These are phyloP conservation scores for Urosaurus nigricauda DNA, from an alignment of 2,797 vertebrate genomes.

Conservation along the genomic window DNA sequence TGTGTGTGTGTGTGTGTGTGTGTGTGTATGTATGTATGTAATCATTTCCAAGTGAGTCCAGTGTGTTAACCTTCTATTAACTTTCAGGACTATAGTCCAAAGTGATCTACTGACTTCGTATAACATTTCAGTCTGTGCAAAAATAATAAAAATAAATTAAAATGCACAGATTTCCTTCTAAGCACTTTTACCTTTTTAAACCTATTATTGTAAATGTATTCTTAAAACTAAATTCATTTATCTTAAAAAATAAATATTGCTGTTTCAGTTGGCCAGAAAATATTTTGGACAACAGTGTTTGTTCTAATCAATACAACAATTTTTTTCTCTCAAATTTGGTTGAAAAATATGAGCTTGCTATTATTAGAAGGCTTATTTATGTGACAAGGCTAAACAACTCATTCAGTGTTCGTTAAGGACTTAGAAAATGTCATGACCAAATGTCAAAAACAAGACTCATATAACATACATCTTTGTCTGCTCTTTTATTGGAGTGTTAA, in stretches of 20 bases:
- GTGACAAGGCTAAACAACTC: slow-evolving; percentile 46
- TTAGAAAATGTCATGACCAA: slow-evolving; percentile 54
- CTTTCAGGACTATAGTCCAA: neutral
- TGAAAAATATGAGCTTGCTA: slow-evolving; percentile 57
- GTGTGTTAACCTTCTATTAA: too few species aligned
- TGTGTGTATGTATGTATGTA: too few species aligned
- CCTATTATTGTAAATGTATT: slow-evolving; percentile 18
- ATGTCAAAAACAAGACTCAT: slow-evolving; percentile 2
- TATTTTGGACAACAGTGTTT: slow-evolving; percentile 28
- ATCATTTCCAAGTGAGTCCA: too few species aligned
- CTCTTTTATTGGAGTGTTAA: neutral
- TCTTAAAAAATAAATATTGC: slow-evolving; percentile 29
- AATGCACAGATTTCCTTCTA: slow-evolving; percentile 43
- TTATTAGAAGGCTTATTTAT: slow-evolving; percentile 43
- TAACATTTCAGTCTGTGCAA: neutral
- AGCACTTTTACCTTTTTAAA: slow-evolving; percentile 38
- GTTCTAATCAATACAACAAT: slow-evolving; percentile 39
- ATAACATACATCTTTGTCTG: neutral
- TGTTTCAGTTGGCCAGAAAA: slow-evolving; percentile 39
- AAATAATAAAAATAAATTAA: slow-evolving; percentile 52
- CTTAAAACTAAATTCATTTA: slow-evolving; percentile 9
- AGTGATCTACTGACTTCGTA: neutral
- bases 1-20: too few species aligned
- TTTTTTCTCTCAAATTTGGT: slow-evolving; percentile 58
- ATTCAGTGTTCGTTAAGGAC: slow-evolving; percentile 56